Evolutionary conservation across 2,113 vertebrate genomes (phyloP).

Genomic region (Phalacrocorax aristotelis): DNA sequence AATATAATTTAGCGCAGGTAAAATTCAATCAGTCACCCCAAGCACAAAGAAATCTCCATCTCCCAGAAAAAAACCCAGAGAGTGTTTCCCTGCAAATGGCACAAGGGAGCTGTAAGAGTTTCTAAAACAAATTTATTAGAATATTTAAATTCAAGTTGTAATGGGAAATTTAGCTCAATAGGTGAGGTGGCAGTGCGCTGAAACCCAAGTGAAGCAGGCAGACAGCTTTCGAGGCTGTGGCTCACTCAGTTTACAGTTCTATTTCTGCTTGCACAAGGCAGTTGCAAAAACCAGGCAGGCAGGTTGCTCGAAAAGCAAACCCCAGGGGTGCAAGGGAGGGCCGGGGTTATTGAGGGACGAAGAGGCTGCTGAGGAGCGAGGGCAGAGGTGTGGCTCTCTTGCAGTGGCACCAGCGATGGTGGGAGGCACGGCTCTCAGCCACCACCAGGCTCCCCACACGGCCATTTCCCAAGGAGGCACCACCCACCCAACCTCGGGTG

Average conservation of each 20-base stretch:
- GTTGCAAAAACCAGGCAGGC: neutral
- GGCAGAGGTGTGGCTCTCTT: neutral
- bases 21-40: conserved; percentile 88
- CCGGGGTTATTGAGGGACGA: accelerated
- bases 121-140: conserved; percentile 67
- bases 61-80: conserved; percentile 69
- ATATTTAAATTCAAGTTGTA: conserved; percentile 57
- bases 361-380: accelerated
- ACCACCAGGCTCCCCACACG: accelerated
- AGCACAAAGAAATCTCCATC: conserved; percentile 83
- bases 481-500: accelerated
- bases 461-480: accelerated
- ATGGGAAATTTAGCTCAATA: conserved; percentile 31
- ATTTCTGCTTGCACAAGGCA: neutral
- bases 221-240: neutral
- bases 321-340: neutral
- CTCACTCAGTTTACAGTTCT: neutral
- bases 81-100: conserved; percentile 65
- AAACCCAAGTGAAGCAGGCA: neutral
- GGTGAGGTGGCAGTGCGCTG: neutral
- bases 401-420: neutral
- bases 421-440: neutral
- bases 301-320: neutral
- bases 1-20: conserved; percentile 87
- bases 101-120: conserved; percentile 59